Conservation (phyloP, 2,797 vertebrate species). For the Oceanodroma leucorhoa region DNA sequence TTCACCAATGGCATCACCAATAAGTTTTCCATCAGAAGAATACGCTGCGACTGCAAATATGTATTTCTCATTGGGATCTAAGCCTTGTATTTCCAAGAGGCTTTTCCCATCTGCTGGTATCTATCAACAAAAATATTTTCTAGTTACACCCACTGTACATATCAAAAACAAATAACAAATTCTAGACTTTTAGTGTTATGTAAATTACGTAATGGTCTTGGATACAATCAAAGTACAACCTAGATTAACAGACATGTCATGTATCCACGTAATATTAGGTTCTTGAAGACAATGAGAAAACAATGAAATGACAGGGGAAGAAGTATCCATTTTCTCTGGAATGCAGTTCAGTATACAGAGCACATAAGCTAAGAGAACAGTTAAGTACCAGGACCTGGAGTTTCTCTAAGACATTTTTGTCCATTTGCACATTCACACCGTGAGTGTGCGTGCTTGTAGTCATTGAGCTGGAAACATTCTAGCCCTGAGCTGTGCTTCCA, state of each 20-base stretch:
- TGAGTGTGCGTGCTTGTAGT: neutral
- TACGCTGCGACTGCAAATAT: constrained; percentile 93
- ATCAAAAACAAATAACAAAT: neutral
- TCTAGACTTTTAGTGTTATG: neutral
- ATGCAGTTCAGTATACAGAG: neutral
- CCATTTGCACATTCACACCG: neutral
- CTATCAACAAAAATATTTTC: constrained; percentile 73
- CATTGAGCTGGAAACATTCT: neutral
- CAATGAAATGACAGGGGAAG: neutral
- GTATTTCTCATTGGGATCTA: constrained; percentile 90
- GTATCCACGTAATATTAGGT: neutral
- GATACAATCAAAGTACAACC: neutral
- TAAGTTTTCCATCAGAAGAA: constrained; percentile 81
- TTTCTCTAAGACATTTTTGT: neutral
- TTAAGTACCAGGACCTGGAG: neutral
- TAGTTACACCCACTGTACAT: neutral
- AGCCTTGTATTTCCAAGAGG: constrained; percentile 81
- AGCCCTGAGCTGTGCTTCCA: neutral
- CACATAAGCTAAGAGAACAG: neutral
- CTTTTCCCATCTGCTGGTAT: constrained; percentile 81
- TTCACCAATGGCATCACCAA: constrained; percentile 85
- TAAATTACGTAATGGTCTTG: neutral
- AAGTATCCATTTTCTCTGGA: neutral
- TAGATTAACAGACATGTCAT: neutral
- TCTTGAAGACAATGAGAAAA: neutral